A percentile compares a stretch with the other conserved stretches of the same genome.
These are phyloP conservation scores for Lepidocyrtinus sp. DNA, from an alignment of 2,888 invertebrate species.

Conservation along the genomic window DNA sequence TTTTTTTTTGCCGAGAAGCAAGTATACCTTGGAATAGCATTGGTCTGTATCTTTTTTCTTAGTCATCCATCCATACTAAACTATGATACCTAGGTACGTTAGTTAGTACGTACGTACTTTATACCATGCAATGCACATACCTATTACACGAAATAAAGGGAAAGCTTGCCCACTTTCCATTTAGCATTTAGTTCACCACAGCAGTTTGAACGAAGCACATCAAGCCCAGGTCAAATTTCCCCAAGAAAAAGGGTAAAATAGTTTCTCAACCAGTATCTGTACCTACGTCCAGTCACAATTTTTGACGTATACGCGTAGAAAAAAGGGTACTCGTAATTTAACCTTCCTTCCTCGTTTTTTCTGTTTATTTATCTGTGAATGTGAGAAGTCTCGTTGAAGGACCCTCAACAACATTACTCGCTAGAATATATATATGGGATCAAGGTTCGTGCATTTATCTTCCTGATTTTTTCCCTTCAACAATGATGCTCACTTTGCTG, in stretches of 20 bases:
- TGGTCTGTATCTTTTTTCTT: too few species aligned
- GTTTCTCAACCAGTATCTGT: background rate
- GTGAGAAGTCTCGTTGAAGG: background rate
- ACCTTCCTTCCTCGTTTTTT: background rate
- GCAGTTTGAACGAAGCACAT: constrained; percentile 26
- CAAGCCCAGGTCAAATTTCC: background rate
- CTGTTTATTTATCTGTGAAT: background rate
- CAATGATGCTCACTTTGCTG: too few species aligned
- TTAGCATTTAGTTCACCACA: constrained; percentile 49
- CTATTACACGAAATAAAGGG: constrained; percentile 32
- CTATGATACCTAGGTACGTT: background rate
- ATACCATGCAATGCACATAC: background rate
- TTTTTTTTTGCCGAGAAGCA: too few species aligned
- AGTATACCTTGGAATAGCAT: too few species aligned
- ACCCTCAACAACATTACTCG: background rate
- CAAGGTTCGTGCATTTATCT: background rate
- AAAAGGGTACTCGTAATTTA: background rate
- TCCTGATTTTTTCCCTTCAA: background rate
- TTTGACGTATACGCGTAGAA: background rate
- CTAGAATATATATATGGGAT: background rate
- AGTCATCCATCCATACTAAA: background rate
- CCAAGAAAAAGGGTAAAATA: background rate
- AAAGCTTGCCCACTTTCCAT: constrained; percentile 57
- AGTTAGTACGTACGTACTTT: background rate
- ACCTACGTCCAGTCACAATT: background rate